Percentiles rank a stretch among this genome's conserved stretches.
Conservation (phyloP, 37 sponge, comb jelly and placozoan species). For the Axinella damicornis region DNA sequence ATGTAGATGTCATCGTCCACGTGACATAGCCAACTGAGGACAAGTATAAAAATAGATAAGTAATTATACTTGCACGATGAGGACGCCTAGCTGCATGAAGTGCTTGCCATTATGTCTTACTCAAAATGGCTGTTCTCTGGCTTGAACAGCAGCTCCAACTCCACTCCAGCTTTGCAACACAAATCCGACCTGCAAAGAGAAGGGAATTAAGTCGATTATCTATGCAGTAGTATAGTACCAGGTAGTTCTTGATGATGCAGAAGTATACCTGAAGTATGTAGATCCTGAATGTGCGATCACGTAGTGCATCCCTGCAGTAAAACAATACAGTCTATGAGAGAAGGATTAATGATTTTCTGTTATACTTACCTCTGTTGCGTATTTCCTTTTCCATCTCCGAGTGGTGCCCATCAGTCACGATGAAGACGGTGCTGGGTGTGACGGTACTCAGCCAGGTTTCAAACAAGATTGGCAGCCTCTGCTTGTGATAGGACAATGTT, state of each 20-base stretch:
- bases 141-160: slow-evolving; percentile 26
- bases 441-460: slow-evolving; percentile 52
- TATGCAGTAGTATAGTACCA: no score
- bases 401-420: slow-evolving; percentile 47
- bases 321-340: no score
- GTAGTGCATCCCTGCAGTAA: no score
- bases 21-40: slow-evolving; percentile 46
- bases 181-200: not conserved
- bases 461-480: slow-evolving; percentile 50
- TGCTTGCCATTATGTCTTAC: slow-evolving; percentile 21
- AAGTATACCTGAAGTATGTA: no score
- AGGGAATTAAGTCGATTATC: no score
- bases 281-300: no score
- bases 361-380: no score
- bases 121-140: slow-evolving; percentile 22
- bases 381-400: not conserved
- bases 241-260: no score
- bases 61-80: no score
- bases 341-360: no score
- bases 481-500: slow-evolving; percentile 18
- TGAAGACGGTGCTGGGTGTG: slow-evolving; percentile 20
- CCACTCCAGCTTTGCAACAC: slow-evolving; percentile 66
- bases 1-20: slow-evolving; percentile 56
- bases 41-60: not conserved
- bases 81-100: no score